Evolutionary conservation across 1,140 invertebrate species (phyloP), one percentile per base, ranked within the genome.

Genomic region (Gonioctena quinquepunctata): DNA sequence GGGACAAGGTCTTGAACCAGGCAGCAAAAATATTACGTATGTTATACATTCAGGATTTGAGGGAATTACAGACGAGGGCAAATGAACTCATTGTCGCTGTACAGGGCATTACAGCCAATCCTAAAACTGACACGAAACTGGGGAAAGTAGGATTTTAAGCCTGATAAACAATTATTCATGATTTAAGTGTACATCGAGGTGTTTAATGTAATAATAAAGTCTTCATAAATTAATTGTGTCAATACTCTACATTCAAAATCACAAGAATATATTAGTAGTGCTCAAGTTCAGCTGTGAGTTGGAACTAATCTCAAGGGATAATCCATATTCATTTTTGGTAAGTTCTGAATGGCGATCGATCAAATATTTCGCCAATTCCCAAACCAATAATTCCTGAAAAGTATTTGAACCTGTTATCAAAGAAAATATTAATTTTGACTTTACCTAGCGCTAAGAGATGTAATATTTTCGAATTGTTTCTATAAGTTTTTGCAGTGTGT

Each of bases 51-150:
- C 92, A 95, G 78, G 94, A 98, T 82, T 83, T 98, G 5, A 86
- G 96, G 73, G 88, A 96, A 72, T 86, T 99, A 21, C 97, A 99
- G 84, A 98, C 96, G 0, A 90, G 90, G 78, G 97, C 98, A 33
- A 99, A 99, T 84, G 93, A 97, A 84, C 90, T 93, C 2, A 92
- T 99, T 79, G 97, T 98, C 2, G 88, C 89, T 66, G 93, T 97
- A 1, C 97, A 99, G 87, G 90, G 85, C 69, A 87, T 99, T 4
- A 99, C 97, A 13, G 96, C 97, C 6, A 93, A 99, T 89, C 97
- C 97, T 8, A 97, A 97, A 86, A 99, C 97, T 77, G 96, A 99
- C 81, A 96, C 95, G 2, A 92, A 90, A 82, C 86, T 99, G 22
- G 96, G 96, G 64, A 94, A 96, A 90, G 96, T 99, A 78, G 97